Evolutionary conservation across 2,113 vertebrate species (phyloP).

Genomic region (Salvelinus namaycush): DNA sequence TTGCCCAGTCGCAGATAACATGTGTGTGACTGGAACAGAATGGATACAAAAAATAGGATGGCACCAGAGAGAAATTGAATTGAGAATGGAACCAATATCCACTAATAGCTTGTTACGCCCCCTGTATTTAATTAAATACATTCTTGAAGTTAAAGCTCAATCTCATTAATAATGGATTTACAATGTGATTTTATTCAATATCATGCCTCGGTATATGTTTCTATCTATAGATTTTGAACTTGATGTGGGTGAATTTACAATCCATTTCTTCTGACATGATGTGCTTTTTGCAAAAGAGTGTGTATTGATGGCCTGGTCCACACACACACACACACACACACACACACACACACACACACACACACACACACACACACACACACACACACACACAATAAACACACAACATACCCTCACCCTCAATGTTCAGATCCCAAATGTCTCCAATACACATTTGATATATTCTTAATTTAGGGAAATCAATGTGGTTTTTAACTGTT

Average conservation of each 20-base stretch:
- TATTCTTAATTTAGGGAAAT: background rate
- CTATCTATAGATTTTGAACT: background rate
- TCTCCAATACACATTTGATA: too few species aligned
- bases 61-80: slow-evolving; percentile 27
- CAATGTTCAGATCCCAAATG: too few species aligned
- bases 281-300: background rate
- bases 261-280: background rate
- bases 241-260: background rate
- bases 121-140: background rate
- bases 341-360: too few species aligned
- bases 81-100: slow-evolving; percentile 11
- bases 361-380: too few species aligned
- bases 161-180: slow-evolving; percentile 20
- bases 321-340: too few species aligned
- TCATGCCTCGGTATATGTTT: background rate
- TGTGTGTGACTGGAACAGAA: background rate
- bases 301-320: too few species aligned
- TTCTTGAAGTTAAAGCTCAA: slow-evolving; percentile 13
- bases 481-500: background rate
- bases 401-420: too few species aligned
- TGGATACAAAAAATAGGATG: slow-evolving; percentile 1
- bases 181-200: background rate
- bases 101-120: slow-evolving; percentile 12
- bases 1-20: too few species aligned
- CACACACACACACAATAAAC: too few species aligned